These are phyloP conservation scores for Microcaecilia unicolor DNA, from an alignment of 2,797 vertebrate species.

Conservation along the genomic window DNA sequence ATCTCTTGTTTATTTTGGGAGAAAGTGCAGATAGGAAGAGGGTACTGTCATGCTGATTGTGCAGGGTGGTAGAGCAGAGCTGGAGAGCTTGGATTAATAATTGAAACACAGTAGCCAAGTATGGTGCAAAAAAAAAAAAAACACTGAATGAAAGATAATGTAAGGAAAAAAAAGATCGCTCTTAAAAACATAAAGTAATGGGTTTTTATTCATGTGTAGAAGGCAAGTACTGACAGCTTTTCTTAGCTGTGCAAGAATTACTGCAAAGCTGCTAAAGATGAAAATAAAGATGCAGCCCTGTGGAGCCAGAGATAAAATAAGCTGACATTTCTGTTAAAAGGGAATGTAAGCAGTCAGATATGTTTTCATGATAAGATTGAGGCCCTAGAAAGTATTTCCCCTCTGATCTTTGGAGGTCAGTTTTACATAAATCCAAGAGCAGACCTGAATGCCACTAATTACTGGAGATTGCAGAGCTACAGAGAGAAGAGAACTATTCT, in stretches of 20 bases:
- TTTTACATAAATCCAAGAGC: neutral
- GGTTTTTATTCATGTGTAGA: neutral
- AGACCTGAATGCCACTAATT: rapidly evolving
- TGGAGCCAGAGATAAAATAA: neutral
- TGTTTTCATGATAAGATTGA: rapidly evolving
- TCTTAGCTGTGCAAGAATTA: slow-evolving; percentile 8
- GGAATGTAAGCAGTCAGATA: neutral
- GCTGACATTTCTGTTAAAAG: neutral
- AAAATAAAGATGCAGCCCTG: neutral
- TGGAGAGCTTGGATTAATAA: too few species aligned
- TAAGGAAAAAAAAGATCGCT: too few species aligned
- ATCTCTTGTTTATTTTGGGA: too few species aligned
- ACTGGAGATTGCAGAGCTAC: rapidly evolving
- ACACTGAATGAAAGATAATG: too few species aligned
- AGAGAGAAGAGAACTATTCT: too few species aligned
- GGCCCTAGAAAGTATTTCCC: neutral
- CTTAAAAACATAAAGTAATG: too few species aligned
- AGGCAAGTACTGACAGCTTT: neutral
- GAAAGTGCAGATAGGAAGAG: too few species aligned
- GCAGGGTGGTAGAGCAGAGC: too few species aligned
- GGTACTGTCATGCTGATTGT: too few species aligned
- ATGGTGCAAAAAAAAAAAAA: too few species aligned
- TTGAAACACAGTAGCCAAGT: too few species aligned
- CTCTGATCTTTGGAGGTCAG: neutral
- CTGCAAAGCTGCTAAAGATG: slow-evolving; percentile 41